A percentile compares a stretch with the other conserved stretches of the same genome.
Evolutionary conservation across 2,888 invertebrate species (phyloP).

Genomic region (Brenthis ino): DNA sequence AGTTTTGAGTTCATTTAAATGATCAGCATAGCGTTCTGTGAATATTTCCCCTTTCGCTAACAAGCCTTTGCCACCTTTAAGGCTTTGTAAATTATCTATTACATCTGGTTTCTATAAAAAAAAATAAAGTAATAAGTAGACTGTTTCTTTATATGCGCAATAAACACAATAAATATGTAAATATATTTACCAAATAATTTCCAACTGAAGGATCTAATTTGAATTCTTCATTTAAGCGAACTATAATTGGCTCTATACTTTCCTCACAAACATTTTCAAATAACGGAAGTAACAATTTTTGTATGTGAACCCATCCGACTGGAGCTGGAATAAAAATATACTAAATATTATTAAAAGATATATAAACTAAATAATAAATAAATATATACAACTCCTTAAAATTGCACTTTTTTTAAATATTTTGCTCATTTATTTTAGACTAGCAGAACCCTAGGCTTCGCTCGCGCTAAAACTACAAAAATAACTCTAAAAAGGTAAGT

Average conservation of each 20-base stretch:
- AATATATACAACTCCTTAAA: not conserved
- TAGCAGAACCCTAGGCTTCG: too few relatives aligned
- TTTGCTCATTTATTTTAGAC: too few relatives aligned
- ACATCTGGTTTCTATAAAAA: conserved; percentile 60
- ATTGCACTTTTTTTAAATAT: too few relatives aligned
- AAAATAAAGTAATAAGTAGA: not conserved
- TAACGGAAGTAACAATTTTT: conserved; percentile 63
- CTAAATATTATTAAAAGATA: conserved; percentile 14
- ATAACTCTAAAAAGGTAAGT: too few relatives aligned
- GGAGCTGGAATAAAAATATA: conserved; percentile 49
- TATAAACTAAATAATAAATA: not conserved
- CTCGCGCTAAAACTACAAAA: too few relatives aligned
- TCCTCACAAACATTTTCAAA: conserved; percentile 74
- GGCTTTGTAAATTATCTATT: conserved; percentile 54
- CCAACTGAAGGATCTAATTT: conserved; percentile 51
- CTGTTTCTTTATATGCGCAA: not conserved
- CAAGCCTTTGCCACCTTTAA: conserved; percentile 55
- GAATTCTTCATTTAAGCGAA: conserved; percentile 58
- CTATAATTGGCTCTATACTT: conserved; percentile 54
- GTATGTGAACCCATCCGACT: conserved; percentile 61
- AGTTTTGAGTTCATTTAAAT: conserved; percentile 60
- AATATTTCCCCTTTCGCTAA: conserved; percentile 68
- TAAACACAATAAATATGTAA: not conserved
- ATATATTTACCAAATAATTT: conserved; percentile 60
- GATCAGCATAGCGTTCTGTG: conserved; percentile 61